Base-by-base conservation (phyloP, 1,140 invertebrate genomes). In the Schmidtea mediterranea region DNA sequence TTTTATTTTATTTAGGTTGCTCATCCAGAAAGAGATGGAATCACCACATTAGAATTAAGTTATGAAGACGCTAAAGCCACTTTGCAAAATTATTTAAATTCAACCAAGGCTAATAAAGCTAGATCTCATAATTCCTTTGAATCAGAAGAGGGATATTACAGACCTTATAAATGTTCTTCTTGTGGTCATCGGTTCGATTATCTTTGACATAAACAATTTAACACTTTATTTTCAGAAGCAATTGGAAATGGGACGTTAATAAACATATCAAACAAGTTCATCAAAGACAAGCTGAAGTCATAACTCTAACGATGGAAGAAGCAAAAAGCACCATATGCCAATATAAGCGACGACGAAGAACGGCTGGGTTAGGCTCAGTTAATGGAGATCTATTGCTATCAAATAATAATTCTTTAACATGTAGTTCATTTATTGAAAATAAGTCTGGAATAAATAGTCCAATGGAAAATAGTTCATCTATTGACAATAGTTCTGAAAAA, bases 121-220 rank as follows among this genome's bases (percentile, higher is more conserved):
- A 21, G 15, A 24, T 21, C 43, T 19, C 10, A 13, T 13, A 21
- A 24, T 5, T 39, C 16, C 6, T 21, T 13, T 13, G 46, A 48
- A n/a, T 15, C 12, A 18, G 21, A 40, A 13, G 46, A 48, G 15
- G 46, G 46, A 8, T 48, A 48, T 24, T 48, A 37, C 18, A 48
- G 84, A 60, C 83, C 83, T 2, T 90, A 87, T 61, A 80, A 84
- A 66, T 92, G 86, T 69, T 89, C 83, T 2, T 69, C 80, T 2
- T 92, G 86, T 68, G 75, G 78, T 19, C 83, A 86, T 59, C 75
- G 81, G 52, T 86, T 81, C 19, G 87, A 87, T 65, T 87, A 82
- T 82, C 3, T 21, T 41, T 16, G 13, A 41, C 3, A 3, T 41
- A n/a, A n/a, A 41, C 39, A 41, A 6, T n/a, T 32, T 6, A 32